Base-by-base conservation (phyloP, 2,797 vertebrate genomes). In the Telmatherina bonti region DNA sequence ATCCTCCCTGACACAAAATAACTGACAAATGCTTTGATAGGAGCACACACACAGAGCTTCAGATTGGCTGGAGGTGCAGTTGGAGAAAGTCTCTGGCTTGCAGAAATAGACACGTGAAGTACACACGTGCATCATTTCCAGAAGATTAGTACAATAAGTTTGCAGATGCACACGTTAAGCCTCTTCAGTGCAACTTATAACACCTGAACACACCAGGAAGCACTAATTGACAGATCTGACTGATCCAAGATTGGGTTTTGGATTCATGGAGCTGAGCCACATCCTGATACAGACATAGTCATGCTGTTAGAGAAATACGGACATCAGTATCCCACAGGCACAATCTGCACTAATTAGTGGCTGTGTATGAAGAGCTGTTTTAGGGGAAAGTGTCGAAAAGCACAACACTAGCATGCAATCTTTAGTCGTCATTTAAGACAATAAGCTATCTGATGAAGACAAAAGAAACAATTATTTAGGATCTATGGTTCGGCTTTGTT, bases 161-260 rank as follows among this genome's bases (percentile, higher is more conserved):
- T 31, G 27, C 64, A 38, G 24, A 58, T 18, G 18, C 35, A 20
- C 20, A 20, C 16, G 18, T 20, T 2, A 1, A 45, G 27, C 43
- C 33, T 67, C 16, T 36, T 62, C 30, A 20, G 51, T 43, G 20
- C 11, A 63, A 20, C 49, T 52, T 60, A 31, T 43, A 62, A 56
- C 31, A 59, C 60, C 45, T 68, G n/a, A 84, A 74, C 22, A n/a
- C 43, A 54, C 51, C 15, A 7, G 35, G 35, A 81, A 57, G 41
- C 33, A 51, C 59, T 78, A 79, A 82, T 35, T 76, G 65, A 74
- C 78, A 69, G 57, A 18, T 56, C 43, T 35, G 55, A 75, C 41
- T 69, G 62, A 51, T 62, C 65, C 41, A 64, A 67, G 55, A 4
- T 12, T 24, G 71, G 38, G 56, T 62, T 77, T 41, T 53, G 13